Percentiles rank a stretch among this genome's conserved stretches.
Evolutionary conservation across 1,140 invertebrate genomes (phyloP).

Genomic region (Bombus confusus): DNA sequence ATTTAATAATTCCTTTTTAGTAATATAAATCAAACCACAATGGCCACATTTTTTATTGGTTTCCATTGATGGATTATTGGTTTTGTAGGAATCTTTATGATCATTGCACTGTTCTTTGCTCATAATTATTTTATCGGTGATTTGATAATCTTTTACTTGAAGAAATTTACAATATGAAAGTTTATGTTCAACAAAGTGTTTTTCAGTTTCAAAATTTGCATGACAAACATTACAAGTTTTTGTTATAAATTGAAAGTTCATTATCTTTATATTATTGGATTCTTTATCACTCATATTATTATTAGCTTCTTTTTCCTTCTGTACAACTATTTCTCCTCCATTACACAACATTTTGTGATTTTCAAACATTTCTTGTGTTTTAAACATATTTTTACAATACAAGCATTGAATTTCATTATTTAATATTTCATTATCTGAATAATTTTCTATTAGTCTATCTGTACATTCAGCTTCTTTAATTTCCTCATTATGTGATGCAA

Average conservation of each 20-base stretch:
- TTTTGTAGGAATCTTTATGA: slow-evolving; percentile 14
- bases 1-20: slow-evolving; percentile 69
- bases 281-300: slow-evolving; percentile 1
- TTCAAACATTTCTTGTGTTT: slow-evolving; percentile 62
- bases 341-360: slow-evolving; percentile 62
- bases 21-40: slow-evolving; percentile 66
- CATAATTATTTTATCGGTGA: slow-evolving; percentile 16
- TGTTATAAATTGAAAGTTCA: background rate
- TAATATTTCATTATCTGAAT: slow-evolving; percentile 9
- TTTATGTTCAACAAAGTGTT: slow-evolving; percentile 41
- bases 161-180: slow-evolving; percentile 8
- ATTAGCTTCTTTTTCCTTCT: slow-evolving; percentile 9
- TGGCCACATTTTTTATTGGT: slow-evolving; percentile 72
- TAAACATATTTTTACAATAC: slow-evolving; percentile 55
- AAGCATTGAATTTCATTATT: slow-evolving; percentile 41
- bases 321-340: slow-evolving; percentile 1
- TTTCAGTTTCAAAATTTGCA: slow-evolving; percentile 25
- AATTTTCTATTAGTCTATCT: slow-evolving; percentile 7
- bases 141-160: background rate
- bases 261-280: background rate
- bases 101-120: slow-evolving; percentile 22
- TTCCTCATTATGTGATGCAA: slow-evolving; percentile 54
- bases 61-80: slow-evolving; percentile 2
- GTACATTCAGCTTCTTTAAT: slow-evolving; percentile 21
- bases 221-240: slow-evolving; percentile 21